Evolutionary conservation across 1,140 invertebrate genomes (phyloP), one percentile per base, ranked within the genome.

Genomic region (Drosophila littoralis): DNA sequence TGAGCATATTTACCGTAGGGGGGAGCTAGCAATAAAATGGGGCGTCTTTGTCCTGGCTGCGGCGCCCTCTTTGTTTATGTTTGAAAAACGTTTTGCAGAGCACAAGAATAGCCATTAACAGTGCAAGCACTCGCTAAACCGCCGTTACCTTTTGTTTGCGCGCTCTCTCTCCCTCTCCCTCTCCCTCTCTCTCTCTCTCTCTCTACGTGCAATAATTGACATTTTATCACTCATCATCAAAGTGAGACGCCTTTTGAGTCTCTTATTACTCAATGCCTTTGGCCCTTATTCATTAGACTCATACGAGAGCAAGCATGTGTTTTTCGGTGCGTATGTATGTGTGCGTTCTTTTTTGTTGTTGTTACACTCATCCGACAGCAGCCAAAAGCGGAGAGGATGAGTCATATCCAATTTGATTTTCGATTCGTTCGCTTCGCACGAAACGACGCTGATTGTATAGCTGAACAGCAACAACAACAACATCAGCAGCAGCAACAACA

Each of bases 341-440:
- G 58, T 60, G 33, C 70, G 55, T 48, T 63, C 46, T 43, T 58
- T 17, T 40, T 67, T 63, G 59, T 63, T 58, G 17, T 46, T 67
- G 38, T 59, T 43, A 59, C 40, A 60, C 50, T 59, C 35, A 55
- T 35, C 43, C 51, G 45, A 48, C 45, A 46, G 52, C 59, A 51
- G 22, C 42, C 17, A 42, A 36, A 15, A 71, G 61, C 40, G 33
- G 8, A 33, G 61, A 64, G 51, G 66, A 80, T 80, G 78, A 80
- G 61, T 80, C 78, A 80, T 74, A 67, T 59, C 46, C 75, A 73
- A 77, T 68, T 77, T 68, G 65, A 73, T 70, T 74, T 80, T 80
- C 55, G 55, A 73, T 73, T 68, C 36, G 48, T 61, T 46, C 70
- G 75, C 66, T 83, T 83, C 80, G 64, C 77, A 72, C 51, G 77